Conservation (phyloP, 2,797 vertebrate genomes). For the Eulemur albifrons region DNA sequence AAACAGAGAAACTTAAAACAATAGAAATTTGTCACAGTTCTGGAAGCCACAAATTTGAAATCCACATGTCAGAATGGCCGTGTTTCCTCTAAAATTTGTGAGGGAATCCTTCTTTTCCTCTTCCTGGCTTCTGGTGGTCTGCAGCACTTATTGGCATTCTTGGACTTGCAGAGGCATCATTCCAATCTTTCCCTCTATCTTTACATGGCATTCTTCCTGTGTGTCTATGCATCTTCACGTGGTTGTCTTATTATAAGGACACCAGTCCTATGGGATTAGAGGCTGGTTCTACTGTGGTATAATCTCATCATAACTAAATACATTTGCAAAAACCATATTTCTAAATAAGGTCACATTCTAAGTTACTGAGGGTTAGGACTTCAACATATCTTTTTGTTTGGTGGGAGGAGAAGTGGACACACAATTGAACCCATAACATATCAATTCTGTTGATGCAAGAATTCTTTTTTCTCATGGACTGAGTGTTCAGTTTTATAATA, state of each 20-base stretch:
- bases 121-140: neutral
- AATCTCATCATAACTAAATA: neutral
- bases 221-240: neutral
- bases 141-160: neutral
- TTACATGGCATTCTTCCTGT: neutral
- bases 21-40: neutral
- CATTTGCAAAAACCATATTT: neutral
- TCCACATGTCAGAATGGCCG: too few relatives aligned
- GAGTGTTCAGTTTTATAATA: neutral
- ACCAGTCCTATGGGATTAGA: neutral
- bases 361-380: neutral
- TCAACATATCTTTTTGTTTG: neutral
- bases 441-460: neutral
- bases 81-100: neutral
- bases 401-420: too few relatives aligned
- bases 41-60: neutral
- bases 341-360: neutral
- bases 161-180: neutral
- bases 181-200: neutral
- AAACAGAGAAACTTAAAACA: neutral
- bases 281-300: neutral
- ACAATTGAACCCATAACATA: neutral
- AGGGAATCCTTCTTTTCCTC: neutral
- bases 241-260: neutral
- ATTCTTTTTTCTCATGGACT: neutral